phyloP scores from a whole-genome alignment of 2,113 vertebrate species.

The Chrysochloris asiatica region DNA sequence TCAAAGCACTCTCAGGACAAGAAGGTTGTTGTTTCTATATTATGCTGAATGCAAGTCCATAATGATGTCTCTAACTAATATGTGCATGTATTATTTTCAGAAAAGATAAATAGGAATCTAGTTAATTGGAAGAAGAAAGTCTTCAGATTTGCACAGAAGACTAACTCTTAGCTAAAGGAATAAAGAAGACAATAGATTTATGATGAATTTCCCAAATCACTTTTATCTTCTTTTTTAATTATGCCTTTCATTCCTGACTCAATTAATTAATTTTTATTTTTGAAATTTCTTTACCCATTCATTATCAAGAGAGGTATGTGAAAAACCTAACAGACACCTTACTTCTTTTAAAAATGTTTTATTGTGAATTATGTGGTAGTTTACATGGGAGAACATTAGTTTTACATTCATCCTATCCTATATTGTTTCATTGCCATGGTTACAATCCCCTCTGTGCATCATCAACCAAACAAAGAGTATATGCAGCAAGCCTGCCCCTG shows the following conservation, averaged over 20 bases:
- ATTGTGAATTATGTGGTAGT: no score
- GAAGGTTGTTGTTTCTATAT: neutral
- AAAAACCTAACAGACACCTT: neutral
- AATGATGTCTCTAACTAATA: neutral
- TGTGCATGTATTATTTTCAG: neutral
- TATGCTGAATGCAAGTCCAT: neutral
- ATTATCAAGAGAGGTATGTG: neutral
- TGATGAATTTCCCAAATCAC: neutral
- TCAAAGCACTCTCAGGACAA: neutral
- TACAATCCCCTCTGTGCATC: no score
- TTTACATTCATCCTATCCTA: no score
- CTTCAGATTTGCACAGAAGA: neutral
- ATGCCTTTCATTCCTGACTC: neutral
- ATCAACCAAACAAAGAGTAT: no score
- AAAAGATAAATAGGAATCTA: neutral
- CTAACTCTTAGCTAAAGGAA: neutral
- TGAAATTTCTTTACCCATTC: neutral
- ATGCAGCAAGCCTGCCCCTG: no score
- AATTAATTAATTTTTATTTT: constrained; percentile 2
- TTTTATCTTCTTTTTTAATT: constrained; percentile 45
- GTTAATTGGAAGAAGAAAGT: neutral
- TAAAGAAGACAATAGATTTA: neutral
- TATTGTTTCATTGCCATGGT: no score
- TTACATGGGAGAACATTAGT: no score
- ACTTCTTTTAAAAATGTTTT: neutral